These are phyloP conservation scores for Monomorium pharaonis DNA, from an alignment of 1,140 invertebrate genomes.

Conservation along the genomic window DNA sequence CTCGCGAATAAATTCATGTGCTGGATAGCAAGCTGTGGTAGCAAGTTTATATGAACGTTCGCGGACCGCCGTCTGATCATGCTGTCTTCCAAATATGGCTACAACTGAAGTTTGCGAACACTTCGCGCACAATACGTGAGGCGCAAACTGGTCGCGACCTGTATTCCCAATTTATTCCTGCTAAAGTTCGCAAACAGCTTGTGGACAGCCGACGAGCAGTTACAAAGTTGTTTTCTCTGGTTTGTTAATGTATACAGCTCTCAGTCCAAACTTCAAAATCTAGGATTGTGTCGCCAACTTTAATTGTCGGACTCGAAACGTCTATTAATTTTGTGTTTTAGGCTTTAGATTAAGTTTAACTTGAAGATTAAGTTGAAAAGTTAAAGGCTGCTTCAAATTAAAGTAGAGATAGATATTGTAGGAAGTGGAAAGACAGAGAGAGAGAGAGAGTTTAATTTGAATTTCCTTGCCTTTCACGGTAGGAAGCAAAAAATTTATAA, in stretches of 20 bases:
- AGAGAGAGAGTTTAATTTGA: not conserved
- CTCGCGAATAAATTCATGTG: slow-evolving; percentile 43
- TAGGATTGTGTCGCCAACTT: not conserved
- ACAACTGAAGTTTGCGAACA: slow-evolving; percentile 34
- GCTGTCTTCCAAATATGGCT: slow-evolving; percentile 39
- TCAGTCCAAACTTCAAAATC: slow-evolving; percentile 32
- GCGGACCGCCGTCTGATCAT: slow-evolving; percentile 16
- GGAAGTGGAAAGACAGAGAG: not conserved
- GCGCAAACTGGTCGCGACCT: slow-evolving; percentile 41
- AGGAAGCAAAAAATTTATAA: not conserved
- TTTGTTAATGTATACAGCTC: slow-evolving; percentile 40
- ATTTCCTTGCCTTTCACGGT: not conserved
- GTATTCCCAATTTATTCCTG: slow-evolving; percentile 52
- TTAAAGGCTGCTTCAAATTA: not conserved
- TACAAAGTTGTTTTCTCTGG: slow-evolving; percentile 37
- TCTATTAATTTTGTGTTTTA: slow-evolving; percentile 19
- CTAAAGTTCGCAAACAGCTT: slow-evolving; percentile 52
- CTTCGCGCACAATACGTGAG: slow-evolving; percentile 28
- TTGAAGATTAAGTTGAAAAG: not conserved
- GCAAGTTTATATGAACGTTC: slow-evolving; percentile 31
- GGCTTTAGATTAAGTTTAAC: not conserved
- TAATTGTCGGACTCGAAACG: slow-evolving; percentile 3
- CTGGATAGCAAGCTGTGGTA: not conserved
- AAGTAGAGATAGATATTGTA: not conserved
- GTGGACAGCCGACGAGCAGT: slow-evolving; percentile 42